Percentiles rank a stretch among this genome's conserved stretches.
Conservation (phyloP, 2,888 invertebrate species). For the Ferrisia virgata region DNA sequence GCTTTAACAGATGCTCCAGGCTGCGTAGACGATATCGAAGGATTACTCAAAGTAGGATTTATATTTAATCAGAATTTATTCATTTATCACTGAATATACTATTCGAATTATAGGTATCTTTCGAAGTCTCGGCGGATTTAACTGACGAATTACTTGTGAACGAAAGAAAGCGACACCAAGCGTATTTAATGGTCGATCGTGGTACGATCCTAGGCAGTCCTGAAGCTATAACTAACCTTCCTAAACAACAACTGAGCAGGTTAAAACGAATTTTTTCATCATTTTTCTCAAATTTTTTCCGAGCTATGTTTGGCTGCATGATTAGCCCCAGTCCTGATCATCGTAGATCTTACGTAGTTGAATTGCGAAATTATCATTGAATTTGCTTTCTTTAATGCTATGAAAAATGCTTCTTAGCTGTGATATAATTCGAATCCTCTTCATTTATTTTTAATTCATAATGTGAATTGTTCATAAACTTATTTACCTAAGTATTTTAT, state of each 20-base stretch:
- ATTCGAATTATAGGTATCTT: slow-evolving; percentile 58
- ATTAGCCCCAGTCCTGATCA: background rate
- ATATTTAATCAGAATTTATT: background rate
- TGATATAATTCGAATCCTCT: background rate
- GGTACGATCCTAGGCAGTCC: slow-evolving; percentile 90
- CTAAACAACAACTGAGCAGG: slow-evolving; percentile 85
- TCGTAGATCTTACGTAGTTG: background rate
- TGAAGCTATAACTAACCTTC: slow-evolving; percentile 81
- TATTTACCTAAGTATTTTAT: background rate
- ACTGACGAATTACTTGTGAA: slow-evolving; percentile 83
- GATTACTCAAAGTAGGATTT: slow-evolving; percentile 69
- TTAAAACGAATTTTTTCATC: slow-evolving; percentile 50
- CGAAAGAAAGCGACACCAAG: slow-evolving; percentile 85
- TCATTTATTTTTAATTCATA: background rate
- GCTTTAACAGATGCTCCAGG: slow-evolving; percentile 94
- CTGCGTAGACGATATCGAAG: slow-evolving; percentile 86
- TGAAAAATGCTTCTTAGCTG: background rate
- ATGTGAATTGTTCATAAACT: background rate
- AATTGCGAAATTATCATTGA: background rate
- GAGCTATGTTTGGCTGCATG: background rate
- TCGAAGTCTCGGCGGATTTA: slow-evolving; percentile 75
- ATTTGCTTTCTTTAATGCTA: background rate
- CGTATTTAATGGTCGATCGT: slow-evolving; percentile 95
- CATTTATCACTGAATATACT: background rate
- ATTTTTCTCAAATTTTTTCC: background rate